Base-by-base conservation (phyloP, 1,140 invertebrate species). In the Trichogramma pretiosum region DNA sequence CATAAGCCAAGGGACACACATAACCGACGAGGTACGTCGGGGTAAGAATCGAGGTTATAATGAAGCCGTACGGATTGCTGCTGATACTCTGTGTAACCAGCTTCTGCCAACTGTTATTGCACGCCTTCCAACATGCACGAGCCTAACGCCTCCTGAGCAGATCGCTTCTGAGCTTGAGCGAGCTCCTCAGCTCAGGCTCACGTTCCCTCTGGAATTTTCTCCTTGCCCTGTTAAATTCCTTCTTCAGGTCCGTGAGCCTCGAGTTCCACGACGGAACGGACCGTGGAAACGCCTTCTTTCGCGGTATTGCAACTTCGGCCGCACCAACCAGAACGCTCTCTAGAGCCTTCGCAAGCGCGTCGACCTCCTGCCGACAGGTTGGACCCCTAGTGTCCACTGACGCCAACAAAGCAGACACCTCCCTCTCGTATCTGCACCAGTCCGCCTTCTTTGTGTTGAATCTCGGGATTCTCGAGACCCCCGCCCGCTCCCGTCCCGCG, bases 401-500 rank as follows among this genome's bases (percentile, higher is more conserved):
- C n/a, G n/a, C n/a, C n/a, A n/a, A n/a, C n/a, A n/a, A 4, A n/a
- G 2, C 11, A 2, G 13, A 8, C 19, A 21, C 9, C 21, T 21
- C 2, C 2, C 5, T 7, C n/a, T 38, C n/a, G 19, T 21, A 5
- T 1, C 3, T 14, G 1, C 4, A 5, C 19, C 13, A 4, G 8
- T n/a, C 8, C 11, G 3, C 2, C n/a, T 2, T 38, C 13, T 2
- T 1, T 0, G 14, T 13, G 18, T 38, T 38, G 19, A 38, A 38
- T 11, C 36, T 18, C 1, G 19, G 36, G n/a, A n/a, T n/a, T n/a
- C 0, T 22, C 19, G 0, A 38, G 11, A 2, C n/a, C 13, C 19
- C 11, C n/a, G 0, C 13, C 2, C 0, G 14, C 9, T 8, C 8
- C n/a, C 0, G 2, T 13, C 2, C 0, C 14, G 3, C 13, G 8